Conservation (phyloP, 2,888 invertebrate species). For the Drosophila formosana region DNA sequence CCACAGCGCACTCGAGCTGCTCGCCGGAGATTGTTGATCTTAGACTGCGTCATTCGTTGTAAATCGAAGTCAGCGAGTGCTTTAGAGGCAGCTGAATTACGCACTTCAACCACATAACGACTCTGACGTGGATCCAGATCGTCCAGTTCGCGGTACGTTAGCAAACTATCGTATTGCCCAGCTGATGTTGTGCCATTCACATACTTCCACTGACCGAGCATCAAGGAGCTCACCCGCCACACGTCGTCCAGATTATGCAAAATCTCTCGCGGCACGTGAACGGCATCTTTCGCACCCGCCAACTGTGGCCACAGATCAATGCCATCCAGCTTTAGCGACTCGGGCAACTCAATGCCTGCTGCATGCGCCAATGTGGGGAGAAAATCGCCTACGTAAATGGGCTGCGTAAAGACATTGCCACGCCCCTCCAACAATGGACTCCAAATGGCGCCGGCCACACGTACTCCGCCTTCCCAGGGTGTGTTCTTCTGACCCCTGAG, state of each 20-base stretch:
- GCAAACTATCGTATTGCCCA: constrained; percentile 70
- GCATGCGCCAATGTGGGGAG: constrained; percentile 89
- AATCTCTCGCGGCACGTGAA: constrained; percentile 87
- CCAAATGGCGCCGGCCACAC: constrained; percentile 92
- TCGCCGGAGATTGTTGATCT: constrained; percentile 48
- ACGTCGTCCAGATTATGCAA: constrained; percentile 90
- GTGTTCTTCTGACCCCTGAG: constrained; percentile 92
- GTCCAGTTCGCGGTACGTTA: constrained; percentile 65
- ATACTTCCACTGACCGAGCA: constrained; percentile 78
- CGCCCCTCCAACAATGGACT: constrained; percentile 87
- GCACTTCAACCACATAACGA: constrained; percentile 67
- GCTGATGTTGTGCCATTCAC: constrained; percentile 80
- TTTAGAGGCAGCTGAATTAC: constrained; percentile 65
- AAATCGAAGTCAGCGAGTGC: constrained; percentile 61
- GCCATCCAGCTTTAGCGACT: constrained; percentile 87
- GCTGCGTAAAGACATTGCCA: constrained; percentile 87
- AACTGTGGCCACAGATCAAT: constrained; percentile 90
- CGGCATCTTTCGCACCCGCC: constrained; percentile 45
- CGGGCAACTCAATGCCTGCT: constrained; percentile 71
- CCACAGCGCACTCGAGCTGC: constrained; percentile 63
- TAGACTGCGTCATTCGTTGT: constrained; percentile 41
- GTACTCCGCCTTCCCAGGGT: constrained; percentile 94
- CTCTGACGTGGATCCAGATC: constrained; percentile 75
- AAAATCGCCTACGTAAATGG: constrained; percentile 94
- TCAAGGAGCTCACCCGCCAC: constrained; percentile 81